Conservation (phyloP, 2,113 vertebrate genomes). For the Falco punctatus region DNA sequence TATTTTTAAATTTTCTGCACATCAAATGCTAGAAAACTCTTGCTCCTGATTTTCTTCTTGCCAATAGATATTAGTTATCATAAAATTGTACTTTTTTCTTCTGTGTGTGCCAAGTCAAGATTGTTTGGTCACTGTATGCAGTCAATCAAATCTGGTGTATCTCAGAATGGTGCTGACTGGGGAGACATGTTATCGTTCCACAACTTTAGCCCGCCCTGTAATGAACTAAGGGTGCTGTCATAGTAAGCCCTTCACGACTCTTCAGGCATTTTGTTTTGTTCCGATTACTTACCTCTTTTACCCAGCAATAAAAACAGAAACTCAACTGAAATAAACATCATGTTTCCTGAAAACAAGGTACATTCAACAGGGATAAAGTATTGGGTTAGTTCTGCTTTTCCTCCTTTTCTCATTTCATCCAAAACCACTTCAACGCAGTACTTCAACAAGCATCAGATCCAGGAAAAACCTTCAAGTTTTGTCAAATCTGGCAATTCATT, state of each 20-base stretch:
- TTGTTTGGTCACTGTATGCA: neutral
- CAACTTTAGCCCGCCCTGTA: neutral
- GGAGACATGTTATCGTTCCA: accelerated
- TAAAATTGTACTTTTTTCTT: neutral
- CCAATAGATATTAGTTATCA: neutral
- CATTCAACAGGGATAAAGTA: neutral
- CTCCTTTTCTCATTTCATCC: neutral
- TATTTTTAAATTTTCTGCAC: neutral
- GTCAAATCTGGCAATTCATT: neutral
- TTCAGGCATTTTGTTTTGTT: neutral
- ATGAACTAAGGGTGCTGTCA: neutral
- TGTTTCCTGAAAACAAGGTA: neutral
- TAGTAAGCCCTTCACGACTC: neutral
- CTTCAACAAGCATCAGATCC: neutral
- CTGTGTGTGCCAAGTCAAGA: neutral
- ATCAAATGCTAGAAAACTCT: neutral
- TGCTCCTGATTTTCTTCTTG: neutral
- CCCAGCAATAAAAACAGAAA: neutral
- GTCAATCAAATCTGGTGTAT: neutral
- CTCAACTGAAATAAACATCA: neutral
- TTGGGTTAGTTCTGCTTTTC: neutral
- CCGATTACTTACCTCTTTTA: neutral
- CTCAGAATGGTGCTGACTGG: neutral
- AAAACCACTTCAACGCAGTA: neutral
- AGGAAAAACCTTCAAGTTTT: neutral